Base-by-base conservation (phyloP, 30 jellyfish, hydroid and myxozoan genomes). In the Rhopilema esculentum region DNA sequence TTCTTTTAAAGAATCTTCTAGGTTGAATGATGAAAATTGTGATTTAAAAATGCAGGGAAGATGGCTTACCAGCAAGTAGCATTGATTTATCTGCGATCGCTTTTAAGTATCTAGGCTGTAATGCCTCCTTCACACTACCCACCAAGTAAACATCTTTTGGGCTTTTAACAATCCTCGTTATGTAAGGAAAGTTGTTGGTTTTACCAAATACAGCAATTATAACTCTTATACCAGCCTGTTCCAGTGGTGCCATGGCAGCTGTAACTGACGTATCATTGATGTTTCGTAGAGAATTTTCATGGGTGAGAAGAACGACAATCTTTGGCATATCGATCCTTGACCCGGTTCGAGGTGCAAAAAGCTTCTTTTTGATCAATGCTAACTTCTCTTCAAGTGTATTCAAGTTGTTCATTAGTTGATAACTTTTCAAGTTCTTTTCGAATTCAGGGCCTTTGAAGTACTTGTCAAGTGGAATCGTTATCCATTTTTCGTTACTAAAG, bases 301-400 rank as follows among this genome's bases (percentile, higher is more conserved):
- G 88, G 1, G 94, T 86, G 1, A 86, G 53, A 8, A 86, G 84
- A 21, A 86, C 70, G 0, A 86, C 67, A 48, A 86, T 61, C 31
- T 86, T 86, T 26, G 94, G 94, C 15, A 75, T 89, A 64, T 72
- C 83, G 27, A 75, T 32, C 24, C 89, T 88, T 18, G 89, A 16
- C 16, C 94, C 86, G 12, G 67, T 79, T 24, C 49, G 52, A 18
- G 88, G 88, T 7, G 85, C 75, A 0, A 86, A 29, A 0, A 86
- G 66, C 52, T 61, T 75, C 33, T 86, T 53, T 48, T 75, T 73
- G 2, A 64, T 89, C 16, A 86, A 77, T 75, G 74, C 70, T 25
- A 86, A 31, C 84, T 75, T 75, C 53, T 86, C 84, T 0, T 66
- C 89, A 24, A 86, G 40, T 1, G 81, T 30, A 17, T 72, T 68